Conservation (phyloP, 2,113 vertebrate species). For the Heliornis fulica region DNA sequence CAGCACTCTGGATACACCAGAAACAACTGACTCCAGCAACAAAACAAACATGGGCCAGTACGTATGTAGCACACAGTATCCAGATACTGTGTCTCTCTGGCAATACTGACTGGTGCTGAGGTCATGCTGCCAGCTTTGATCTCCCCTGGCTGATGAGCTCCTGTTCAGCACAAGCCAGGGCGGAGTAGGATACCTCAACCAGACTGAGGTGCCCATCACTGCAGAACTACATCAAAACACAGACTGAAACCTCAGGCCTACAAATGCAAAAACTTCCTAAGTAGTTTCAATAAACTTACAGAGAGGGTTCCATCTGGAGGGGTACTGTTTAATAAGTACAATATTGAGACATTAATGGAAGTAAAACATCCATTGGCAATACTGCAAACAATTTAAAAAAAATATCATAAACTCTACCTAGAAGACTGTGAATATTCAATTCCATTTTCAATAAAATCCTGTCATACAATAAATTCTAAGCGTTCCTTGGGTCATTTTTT, state of each 20-base stretch:
- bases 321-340: not conserved
- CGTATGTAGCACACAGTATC: not conserved
- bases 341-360: not conserved
- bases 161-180: not conserved
- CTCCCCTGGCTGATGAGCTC: not conserved
- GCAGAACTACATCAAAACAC: not conserved
- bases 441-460: not conserved
- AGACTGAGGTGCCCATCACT: not conserved
- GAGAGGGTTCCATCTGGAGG: not conserved
- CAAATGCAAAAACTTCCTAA: not conserved
- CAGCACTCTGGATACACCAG: not conserved
- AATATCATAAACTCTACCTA: not conserved
- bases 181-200: not conserved
- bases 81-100: accelerated
- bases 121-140: not conserved
- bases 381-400: not conserved
- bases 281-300: not conserved
- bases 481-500: not conserved
- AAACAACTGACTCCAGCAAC: not conserved
- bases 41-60: not conserved
- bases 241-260: not conserved
- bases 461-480: not conserved
- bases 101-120: accelerated
- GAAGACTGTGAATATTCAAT: not conserved
- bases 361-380: not conserved